A percentile compares a stretch with the other conserved stretches of the same genome.
phyloP scores from a whole-genome alignment of 2,888 invertebrate genomes.

The Drosophila neonasuta region DNA sequence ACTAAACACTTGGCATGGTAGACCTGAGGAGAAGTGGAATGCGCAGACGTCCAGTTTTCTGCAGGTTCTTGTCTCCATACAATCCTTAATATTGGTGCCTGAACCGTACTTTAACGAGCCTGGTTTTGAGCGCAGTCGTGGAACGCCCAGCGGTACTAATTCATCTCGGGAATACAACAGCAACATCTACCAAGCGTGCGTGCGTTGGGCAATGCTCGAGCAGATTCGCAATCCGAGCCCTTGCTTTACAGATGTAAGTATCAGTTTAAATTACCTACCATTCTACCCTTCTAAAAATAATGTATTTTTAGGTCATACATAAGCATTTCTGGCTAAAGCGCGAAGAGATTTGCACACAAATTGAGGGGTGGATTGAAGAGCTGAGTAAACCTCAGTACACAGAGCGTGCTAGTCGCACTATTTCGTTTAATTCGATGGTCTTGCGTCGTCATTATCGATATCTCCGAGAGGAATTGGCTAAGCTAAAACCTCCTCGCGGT shows the following conservation, averaged over 20 bases:
- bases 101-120: constrained; percentile 98
- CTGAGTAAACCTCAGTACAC: constrained; percentile 91
- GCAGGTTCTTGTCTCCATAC: constrained; percentile 95
- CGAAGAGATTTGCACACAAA: constrained; percentile 93
- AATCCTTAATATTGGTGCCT: constrained; percentile 94
- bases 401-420: constrained; percentile 88
- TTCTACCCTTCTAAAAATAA: neutral
- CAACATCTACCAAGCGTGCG: constrained; percentile 96
- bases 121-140: constrained; percentile 94
- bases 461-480: constrained; percentile 92
- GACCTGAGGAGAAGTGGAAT: constrained; percentile 98
- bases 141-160: constrained; percentile 93
- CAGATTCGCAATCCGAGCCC: constrained; percentile 94
- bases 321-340: constrained; percentile 97
- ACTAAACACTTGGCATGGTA: constrained; percentile 97
- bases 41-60: constrained; percentile 96
- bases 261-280: neutral
- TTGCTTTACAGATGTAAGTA: constrained; percentile 92
- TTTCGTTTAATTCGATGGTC: constrained; percentile 90
- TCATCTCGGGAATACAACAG: constrained; percentile 97
- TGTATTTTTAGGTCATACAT: constrained; percentile 88
- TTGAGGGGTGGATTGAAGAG: constrained; percentile 95
- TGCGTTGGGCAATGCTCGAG: constrained; percentile 98
- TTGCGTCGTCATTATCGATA: constrained; percentile 90
- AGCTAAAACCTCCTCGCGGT: constrained; percentile 90